Percentiles rank a stretch among this genome's conserved stretches.
Evolutionary conservation across 1,140 invertebrate species (phyloP).

Genomic region (Elysia chlorotica): DNA sequence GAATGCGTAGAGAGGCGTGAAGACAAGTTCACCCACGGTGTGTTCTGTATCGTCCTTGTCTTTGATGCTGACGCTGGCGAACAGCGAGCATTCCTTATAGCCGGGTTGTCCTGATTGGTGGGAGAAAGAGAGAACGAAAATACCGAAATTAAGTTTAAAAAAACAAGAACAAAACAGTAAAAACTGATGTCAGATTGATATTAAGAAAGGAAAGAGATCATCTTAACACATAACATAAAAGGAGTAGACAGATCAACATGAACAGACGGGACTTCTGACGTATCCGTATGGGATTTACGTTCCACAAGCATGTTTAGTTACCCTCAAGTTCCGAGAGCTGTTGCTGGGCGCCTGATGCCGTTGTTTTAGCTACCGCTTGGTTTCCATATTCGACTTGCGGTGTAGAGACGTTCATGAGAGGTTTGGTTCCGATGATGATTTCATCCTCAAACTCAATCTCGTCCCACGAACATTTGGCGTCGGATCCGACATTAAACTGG

Average conservation of each 20-base stretch:
- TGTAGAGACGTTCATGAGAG: constrained; percentile 9
- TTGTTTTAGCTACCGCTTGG: too few species aligned
- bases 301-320: too few species aligned
- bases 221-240: not conserved
- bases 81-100: constrained; percentile 55
- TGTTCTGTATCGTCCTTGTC: constrained; percentile 49
- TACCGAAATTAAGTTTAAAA: too few species aligned
- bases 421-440: constrained; percentile 31
- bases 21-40: constrained; percentile 31
- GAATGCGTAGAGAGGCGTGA: constrained; percentile 34
- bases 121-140: not conserved
- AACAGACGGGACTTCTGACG: too few species aligned
- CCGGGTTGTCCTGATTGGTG: constrained; percentile 54
- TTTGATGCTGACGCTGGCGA: constrained; percentile 55
- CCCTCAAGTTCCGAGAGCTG: too few species aligned
- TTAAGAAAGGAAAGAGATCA: too few species aligned
- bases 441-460: constrained; percentile 34
- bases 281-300: too few species aligned
- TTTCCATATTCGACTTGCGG: too few species aligned
- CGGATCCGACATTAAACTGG: constrained; percentile 29
- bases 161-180: too few species aligned
- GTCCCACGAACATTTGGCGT: constrained; percentile 29
- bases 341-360: too few species aligned
- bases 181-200: too few species aligned
- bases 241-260: too few species aligned